A percentile compares a stretch with the other conserved stretches of the same genome.
These are phyloP conservation scores for Parazoanthus darwini DNA, from an alignment of 92 coral and sea anemone genomes.

Conservation along the genomic window DNA sequence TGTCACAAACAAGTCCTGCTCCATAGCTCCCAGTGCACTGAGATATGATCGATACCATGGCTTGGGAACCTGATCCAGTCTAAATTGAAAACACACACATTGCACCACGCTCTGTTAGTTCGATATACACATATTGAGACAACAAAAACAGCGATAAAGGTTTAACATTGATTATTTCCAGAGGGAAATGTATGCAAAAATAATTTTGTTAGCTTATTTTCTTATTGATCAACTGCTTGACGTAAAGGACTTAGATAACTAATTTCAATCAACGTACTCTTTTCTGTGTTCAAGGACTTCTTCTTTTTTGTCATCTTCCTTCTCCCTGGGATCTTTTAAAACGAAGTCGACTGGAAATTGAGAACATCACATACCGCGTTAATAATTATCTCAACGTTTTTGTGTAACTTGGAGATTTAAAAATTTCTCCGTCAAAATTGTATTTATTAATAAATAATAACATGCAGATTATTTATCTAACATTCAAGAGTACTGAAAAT, in stretches of 20 bases:
- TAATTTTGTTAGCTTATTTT: too few species aligned
- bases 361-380: neutral
- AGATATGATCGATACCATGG: slow-evolving; percentile 97
- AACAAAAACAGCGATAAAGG: neutral
- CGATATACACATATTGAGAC: neutral
- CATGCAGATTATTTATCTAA: too few species aligned
- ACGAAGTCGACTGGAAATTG: slow-evolving; percentile 90
- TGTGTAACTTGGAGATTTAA: too few species aligned
- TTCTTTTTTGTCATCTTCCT: slow-evolving; percentile 95
- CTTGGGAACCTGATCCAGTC: slow-evolving; percentile 96
- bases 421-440: too few species aligned
- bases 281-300: slow-evolving; percentile 86
- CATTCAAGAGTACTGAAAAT: too few species aligned
- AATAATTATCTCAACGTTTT: too few species aligned
- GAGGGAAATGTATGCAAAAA: neutral
- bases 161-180: too few species aligned
- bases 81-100: slow-evolving; percentile 29
- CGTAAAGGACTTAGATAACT: too few species aligned
- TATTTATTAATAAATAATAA: too few species aligned
- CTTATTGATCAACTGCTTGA: neutral
- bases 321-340: slow-evolving; percentile 95
- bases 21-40: slow-evolving; percentile 85
- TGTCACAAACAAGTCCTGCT: slow-evolving; percentile 95
- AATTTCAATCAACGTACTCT: slow-evolving; percentile 66
- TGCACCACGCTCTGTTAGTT: neutral